Evolutionary conservation across 2,888 invertebrate genomes (phyloP), one percentile per base, ranked within the genome.

Genomic region (Chloroclystis v-ata): DNA sequence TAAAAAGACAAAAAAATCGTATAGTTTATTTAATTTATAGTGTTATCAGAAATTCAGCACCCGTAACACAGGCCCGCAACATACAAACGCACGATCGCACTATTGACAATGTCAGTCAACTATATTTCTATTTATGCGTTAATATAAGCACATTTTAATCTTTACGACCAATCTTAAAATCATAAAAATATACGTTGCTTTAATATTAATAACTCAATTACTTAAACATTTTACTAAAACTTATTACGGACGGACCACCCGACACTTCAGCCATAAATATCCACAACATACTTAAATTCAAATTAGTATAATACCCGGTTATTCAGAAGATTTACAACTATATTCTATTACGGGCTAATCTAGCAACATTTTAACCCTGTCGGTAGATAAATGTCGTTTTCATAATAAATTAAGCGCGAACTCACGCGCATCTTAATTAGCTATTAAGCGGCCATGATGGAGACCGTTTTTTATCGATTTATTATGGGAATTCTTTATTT

Each of bases 351-450:
- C 30, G 24, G 57, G 58, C 47, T 63, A 61, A 63, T 63, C 43
- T 54, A 49, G 60, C 59, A 59, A 67, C 60, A 65, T 66, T 60
- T 61, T 66, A 67, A 43, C 50, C 43, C 43, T 20, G 38, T 14
- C 13, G 11, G 33, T 45, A 49, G 47, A 60, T 59, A 56, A 62
- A 61, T 45, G 55, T 60, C 24, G 10, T 41, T 30, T 44, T 44
- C 12, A 35, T 47, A 50, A 50, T 50, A 50, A 46, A 46, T 47
- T 46, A 42, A 42, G 46, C 63, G 72, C 60, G 61, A 70, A 65
- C 61, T 67, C 60, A 60, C 62, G 58, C 71, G 67, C 67, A 63
- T 71, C 69, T 76, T 76, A 78, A 76, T 78, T 74, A 72, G 5
- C 20, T 74, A 72, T 69, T 69, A 63, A 6, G 20, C 5, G 35